Evolutionary conservation across 2,797 vertebrate species (phyloP).

Genomic region (Bovichtus diacanthus): DNA sequence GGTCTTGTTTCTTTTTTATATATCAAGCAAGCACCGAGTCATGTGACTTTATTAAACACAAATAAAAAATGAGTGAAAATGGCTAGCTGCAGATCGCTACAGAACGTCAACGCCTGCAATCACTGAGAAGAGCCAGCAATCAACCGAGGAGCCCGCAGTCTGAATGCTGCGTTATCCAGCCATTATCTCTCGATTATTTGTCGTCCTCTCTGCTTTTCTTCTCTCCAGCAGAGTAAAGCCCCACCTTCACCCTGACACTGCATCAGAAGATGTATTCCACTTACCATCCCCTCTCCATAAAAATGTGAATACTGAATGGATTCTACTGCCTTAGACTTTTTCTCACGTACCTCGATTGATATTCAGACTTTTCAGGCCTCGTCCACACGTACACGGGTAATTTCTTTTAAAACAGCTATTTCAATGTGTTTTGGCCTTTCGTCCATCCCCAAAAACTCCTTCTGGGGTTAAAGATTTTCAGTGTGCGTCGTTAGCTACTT

Average conservation of each 20-base stretch:
- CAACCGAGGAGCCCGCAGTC: neutral
- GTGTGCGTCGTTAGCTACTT: too few species aligned
- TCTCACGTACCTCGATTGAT: too few species aligned
- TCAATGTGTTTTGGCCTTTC: too few species aligned
- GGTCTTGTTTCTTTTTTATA: too few species aligned
- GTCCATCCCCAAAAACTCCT: too few species aligned
- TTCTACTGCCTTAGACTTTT: neutral
- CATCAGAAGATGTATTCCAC: neutral
- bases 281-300: neutral
- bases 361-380: too few species aligned
- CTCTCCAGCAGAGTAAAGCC: neutral
- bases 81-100: too few species aligned
- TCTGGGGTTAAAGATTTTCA: too few species aligned
- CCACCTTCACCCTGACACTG: neutral
- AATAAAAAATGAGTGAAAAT: neutral
- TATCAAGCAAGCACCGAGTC: neutral
- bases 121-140: neutral
- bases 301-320: neutral
- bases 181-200: neutral
- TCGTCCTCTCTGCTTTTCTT: neutral
- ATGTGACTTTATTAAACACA: neutral
- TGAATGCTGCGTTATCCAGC: neutral
- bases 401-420: too few species aligned
- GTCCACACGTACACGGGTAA: too few species aligned
- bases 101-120: neutral